These are phyloP conservation scores for Hirtodrosophila trivittata DNA, from an alignment of 2,888 invertebrate genomes.

Conservation along the genomic window DNA sequence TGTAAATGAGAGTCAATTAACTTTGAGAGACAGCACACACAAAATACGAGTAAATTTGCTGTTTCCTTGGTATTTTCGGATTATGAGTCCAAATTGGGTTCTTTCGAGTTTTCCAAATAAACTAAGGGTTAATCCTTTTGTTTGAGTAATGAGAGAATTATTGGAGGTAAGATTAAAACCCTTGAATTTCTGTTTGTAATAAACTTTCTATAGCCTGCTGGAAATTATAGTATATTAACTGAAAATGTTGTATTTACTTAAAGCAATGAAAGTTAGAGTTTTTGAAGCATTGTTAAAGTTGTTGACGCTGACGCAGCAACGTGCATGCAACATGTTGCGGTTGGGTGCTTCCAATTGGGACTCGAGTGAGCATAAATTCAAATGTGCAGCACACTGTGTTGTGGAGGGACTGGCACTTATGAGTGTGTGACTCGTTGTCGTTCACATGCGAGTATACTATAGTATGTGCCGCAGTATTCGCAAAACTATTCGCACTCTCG, in stretches of 20 bases:
- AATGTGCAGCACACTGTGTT: conserved; percentile 51
- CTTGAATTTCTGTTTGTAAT: too few relatives aligned
- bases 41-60: too few relatives aligned
- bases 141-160: too few relatives aligned
- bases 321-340: conserved; percentile 72
- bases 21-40: too few relatives aligned
- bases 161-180: too few relatives aligned
- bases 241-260: conserved; percentile 17
- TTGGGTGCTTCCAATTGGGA: conserved; percentile 72
- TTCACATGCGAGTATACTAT: conserved; percentile 11
- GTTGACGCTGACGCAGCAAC: conserved; percentile 27
- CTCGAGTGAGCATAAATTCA: conserved; percentile 75
- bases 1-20: too few relatives aligned
- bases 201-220: too few relatives aligned
- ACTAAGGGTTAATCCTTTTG: too few relatives aligned
- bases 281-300: conserved; percentile 48
- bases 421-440: conserved; percentile 23
- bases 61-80: too few relatives aligned
- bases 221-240: too few relatives aligned
- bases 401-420: conserved; percentile 38
- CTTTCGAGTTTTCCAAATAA: too few relatives aligned
- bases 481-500: conserved; percentile 72
- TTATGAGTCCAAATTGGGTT: too few relatives aligned
- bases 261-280: conserved; percentile 32
- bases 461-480: conserved; percentile 36